phyloP scores from a whole-genome alignment of 1,140 invertebrate species.

The Drosophila trapezifrons region DNA sequence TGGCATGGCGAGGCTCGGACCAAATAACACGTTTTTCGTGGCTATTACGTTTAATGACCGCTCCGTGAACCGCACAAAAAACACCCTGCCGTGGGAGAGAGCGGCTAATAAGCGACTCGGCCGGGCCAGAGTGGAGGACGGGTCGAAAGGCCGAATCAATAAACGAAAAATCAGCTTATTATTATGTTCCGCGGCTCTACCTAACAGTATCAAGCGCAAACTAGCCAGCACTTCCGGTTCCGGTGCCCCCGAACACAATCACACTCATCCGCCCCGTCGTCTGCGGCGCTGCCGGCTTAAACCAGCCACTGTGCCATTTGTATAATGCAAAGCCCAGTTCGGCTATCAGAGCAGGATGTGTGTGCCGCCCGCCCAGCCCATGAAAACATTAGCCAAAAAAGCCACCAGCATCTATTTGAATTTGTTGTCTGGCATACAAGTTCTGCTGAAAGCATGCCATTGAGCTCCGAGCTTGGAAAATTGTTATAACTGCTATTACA shows the following conservation, averaged over 20 bases:
- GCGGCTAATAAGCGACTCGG: slow-evolving; percentile 65
- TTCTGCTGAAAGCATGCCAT: slow-evolving; percentile 43
- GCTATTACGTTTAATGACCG: slow-evolving; percentile 75
- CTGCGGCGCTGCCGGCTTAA: slow-evolving; percentile 67
- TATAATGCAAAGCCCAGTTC: slow-evolving; percentile 68
- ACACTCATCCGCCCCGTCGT: slow-evolving; percentile 36
- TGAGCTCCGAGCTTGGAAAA: slow-evolving; percentile 51
- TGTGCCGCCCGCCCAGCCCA: slow-evolving; percentile 14
- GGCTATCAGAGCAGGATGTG: slow-evolving; percentile 75
- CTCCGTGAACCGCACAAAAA: slow-evolving; percentile 30
- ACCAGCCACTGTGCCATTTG: slow-evolving; percentile 67
- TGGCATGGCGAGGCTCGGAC: slow-evolving; percentile 47
- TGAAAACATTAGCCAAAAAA: slow-evolving; percentile 51
- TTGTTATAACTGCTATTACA: slow-evolving; percentile 61
- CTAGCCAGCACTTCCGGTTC: slow-evolving; percentile 81
- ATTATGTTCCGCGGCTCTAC: slow-evolving; percentile 40
- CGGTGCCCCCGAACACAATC: slow-evolving; percentile 54
- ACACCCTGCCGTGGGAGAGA: slow-evolving; percentile 12
- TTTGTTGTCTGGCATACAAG: slow-evolving; percentile 49
- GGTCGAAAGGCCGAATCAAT: slow-evolving; percentile 62
- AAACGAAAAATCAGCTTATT: slow-evolving; percentile 78
- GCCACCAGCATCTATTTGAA: slow-evolving; percentile 54
- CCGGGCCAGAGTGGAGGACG: slow-evolving; percentile 29
- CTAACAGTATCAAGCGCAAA: slow-evolving; percentile 78
- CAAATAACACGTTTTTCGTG: slow-evolving; percentile 73